Conservation (phyloP, 2,888 invertebrate species). For the Incurvaria masculella region DNA sequence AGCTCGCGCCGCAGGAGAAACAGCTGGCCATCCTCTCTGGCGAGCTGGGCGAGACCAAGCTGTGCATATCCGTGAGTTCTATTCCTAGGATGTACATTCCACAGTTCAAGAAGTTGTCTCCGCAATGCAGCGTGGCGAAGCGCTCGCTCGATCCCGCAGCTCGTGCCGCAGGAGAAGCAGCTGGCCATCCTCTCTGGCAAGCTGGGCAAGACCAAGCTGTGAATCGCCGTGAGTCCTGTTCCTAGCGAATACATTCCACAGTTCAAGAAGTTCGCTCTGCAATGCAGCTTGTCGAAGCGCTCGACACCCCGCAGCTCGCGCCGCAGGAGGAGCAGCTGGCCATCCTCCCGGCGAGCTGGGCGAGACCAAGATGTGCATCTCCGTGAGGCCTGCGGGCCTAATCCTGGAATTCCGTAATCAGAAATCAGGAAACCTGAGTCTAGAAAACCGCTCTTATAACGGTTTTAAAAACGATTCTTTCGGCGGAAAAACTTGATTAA, state of each 20-base stretch:
- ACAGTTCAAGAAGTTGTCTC: constrained; percentile 45
- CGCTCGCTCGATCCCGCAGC: constrained; percentile 64
- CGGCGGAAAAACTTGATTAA: too few species aligned
- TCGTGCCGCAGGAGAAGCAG: constrained; percentile 62
- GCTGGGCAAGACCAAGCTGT: constrained; percentile 60
- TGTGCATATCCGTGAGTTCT: constrained; percentile 58
- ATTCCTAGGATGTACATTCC: too few species aligned
- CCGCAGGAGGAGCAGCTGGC: constrained; percentile 63
- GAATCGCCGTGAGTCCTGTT: constrained; percentile 56
- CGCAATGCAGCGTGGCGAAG: constrained; percentile 61
- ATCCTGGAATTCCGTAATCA: too few species aligned
- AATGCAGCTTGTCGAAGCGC: constrained; percentile 65
- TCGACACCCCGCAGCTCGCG: constrained; percentile 61
- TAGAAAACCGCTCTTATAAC: too few species aligned
- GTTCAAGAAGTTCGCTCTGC: constrained; percentile 45
- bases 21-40: constrained; percentile 58
- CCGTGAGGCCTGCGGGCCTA: too few species aligned
- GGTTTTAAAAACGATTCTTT: too few species aligned
- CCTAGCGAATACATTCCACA: constrained; percentile 20
- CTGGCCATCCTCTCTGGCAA: constrained; percentile 59
- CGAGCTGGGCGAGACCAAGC: constrained; percentile 62
- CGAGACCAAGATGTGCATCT: constrained; percentile 61
- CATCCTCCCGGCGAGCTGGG: constrained; percentile 59
- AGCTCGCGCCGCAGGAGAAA: constrained; percentile 62
- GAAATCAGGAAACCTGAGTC: too few species aligned